Evolutionary conservation across 2,113 vertebrate species (phyloP).

Genomic region (Neolamprologus sp.): DNA sequence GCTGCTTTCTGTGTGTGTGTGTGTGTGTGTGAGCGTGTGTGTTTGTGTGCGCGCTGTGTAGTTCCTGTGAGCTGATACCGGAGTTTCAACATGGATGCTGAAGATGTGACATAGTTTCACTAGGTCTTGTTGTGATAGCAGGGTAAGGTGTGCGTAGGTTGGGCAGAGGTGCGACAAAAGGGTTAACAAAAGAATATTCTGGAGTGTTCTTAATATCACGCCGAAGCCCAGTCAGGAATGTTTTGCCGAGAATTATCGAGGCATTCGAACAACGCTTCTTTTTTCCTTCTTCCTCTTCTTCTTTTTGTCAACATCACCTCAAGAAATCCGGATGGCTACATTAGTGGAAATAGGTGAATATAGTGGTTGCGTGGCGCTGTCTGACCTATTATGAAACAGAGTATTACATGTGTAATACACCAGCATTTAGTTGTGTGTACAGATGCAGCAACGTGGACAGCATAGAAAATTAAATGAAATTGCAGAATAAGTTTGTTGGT

Average conservation of each 20-base stretch:
- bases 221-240: constrained; percentile 54
- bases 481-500: background rate
- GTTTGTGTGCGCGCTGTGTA: background rate
- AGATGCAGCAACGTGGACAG: background rate
- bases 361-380: background rate
- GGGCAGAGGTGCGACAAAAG: constrained; percentile 62
- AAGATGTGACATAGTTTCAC: constrained; percentile 71
- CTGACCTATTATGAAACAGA: background rate
- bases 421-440: background rate
- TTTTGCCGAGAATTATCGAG: constrained; percentile 36
- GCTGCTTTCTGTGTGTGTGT: constrained; percentile 7
- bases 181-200: constrained; percentile 83
- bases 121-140: constrained; percentile 41
- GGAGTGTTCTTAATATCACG: constrained; percentile 78
- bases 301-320: background rate
- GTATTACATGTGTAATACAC: background rate
- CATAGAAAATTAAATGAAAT: background rate
- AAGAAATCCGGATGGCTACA: background rate
- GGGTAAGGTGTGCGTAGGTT: constrained; percentile 38
- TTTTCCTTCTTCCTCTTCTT: background rate
- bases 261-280: background rate
- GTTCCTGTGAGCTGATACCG: constrained; percentile 57
- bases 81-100: constrained; percentile 76
- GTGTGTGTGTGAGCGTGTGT: constrained; percentile 13
- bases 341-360: background rate